These are phyloP conservation scores for Tragopan temminckii DNA, from an alignment of 2,797 vertebrate genomes.

Conservation along the genomic window DNA sequence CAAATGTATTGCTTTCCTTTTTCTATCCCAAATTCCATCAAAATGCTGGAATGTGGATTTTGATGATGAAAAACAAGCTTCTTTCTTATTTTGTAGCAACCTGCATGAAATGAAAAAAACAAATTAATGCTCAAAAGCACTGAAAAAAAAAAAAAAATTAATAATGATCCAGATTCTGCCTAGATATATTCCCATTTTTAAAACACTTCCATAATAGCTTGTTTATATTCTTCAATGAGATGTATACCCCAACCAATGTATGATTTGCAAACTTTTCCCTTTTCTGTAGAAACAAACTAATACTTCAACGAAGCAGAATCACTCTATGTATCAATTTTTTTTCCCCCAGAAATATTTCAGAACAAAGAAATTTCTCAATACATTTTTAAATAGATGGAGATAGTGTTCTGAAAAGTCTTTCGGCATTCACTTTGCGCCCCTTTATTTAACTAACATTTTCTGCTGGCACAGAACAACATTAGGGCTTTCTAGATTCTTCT, in stretches of 20 bases:
- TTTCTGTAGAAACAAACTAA: slow-evolving; percentile 7
- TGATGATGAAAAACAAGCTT: background rate
- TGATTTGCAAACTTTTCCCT: slow-evolving; percentile 2
- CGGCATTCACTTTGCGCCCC: background rate
- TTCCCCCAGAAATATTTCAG: background rate
- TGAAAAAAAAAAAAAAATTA: background rate
- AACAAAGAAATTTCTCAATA: background rate
- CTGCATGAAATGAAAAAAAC: background rate
- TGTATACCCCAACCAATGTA: background rate
- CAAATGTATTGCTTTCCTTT: background rate
- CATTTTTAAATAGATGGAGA: slow-evolving; percentile 1
- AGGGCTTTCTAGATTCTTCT: background rate
- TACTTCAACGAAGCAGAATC: background rate
- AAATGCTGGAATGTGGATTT: background rate
- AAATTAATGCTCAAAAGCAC: background rate
- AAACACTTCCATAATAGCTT: background rate
- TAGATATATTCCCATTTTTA: background rate
- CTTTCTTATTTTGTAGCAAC: background rate
- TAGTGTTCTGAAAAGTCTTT: background rate
- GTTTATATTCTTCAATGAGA: slow-evolving; percentile 4
- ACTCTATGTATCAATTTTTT: background rate
- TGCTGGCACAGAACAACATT: background rate
- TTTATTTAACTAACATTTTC: background rate
- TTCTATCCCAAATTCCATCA: background rate
- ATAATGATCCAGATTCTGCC: background rate